Base-by-base conservation (phyloP, 2,888 invertebrate genomes). In the Apamea epomidion region DNA sequence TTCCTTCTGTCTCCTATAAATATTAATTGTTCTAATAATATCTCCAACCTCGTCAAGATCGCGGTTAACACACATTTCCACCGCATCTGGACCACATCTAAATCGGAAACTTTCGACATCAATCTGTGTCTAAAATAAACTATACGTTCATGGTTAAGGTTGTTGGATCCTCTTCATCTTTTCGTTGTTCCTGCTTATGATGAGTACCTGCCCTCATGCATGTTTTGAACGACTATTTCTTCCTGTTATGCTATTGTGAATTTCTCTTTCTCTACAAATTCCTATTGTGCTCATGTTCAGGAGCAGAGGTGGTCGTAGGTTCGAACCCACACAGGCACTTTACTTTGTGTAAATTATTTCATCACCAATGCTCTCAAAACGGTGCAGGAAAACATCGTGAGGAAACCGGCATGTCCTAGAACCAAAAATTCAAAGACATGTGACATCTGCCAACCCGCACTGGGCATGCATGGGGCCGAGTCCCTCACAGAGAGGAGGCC, bases 61-160 rank as follows among this genome's bases (percentile, higher is more conserved):
- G 67, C 67, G 73, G 62, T 82, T 74, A 86, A 73, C 78, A 70
- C 77, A 81, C 68, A 82, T 81, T 74, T 78, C 67, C 58, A 75
- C 64, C 62, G 70, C 79, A 78, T 87, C 82, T 87, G 87, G 82
- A 74, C 72, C 75, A 71, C 76, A 79, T 87, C 85, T 79, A 65
- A 82, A 70, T 74, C 42, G 78, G 78, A 86, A 79, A 71, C 70
- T 78, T 75, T 83, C 76, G 37, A 71, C 83, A 81, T 81, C 69
- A 75, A 67, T 85, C 32, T 48, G 29, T 45, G 14, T 45, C 45
- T 81, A 82, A 75, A 75, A 73, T 84, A 64, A 64, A 42, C 54
- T 10, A 16, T 1, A 71, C 42, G n/a, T 71, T 86, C 83, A 85
- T 60, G 83, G 85, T 71, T 77, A 86, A 86, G 86, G 85, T 83